Evolutionary conservation across 2,888 invertebrate species (phyloP), one percentile per base, ranked within the genome.

Genomic region (Caenorhabditis drosophilae): DNA sequence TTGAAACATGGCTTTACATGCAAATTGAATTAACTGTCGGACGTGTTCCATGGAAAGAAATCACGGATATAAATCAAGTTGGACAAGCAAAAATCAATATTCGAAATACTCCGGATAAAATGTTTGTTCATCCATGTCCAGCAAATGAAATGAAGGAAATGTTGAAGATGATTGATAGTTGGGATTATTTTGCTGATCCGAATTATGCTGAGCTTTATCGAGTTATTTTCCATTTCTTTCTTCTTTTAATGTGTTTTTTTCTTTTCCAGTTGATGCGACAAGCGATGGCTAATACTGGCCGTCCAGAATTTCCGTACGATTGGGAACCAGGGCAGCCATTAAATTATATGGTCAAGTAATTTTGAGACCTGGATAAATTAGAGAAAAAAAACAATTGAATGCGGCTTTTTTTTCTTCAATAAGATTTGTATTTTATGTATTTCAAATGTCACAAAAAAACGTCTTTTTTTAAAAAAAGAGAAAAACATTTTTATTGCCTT

Each of bases 1-100:
- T 70, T 16, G 76, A 76, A 53, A 61, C 59, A 9, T 76, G 76
- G 76, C 31, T 76, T 27, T 76, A 76, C 67, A 72, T 74, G 73
- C 76, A 74, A 53, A 70, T 76, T 20, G 76, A 76, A 52, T 48
- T 76, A 58, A 76, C 76, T 12, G 58, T 67, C 22, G 72, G 73
- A 26, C 68, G 72, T 45, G 67, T 76, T 31, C 73, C 76, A 22
- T 76, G 76, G 76, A 72, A 72, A 41, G 72, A 74, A 36, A 58
- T 73, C 15, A 68, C 70, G 42, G 76, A 76, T 50, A 76, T 76
- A 58, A 69, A 73, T 40, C 49, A 66, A 49, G 73, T 75, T 45
- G 75, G 75, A 15, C 66, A 67, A 52, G 71, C 61, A 44, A 76
- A 76, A 52, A 54, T 68, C 40, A 60, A 58, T 16, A 67, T 70